Base-by-base conservation (phyloP, 64 coral and sea anemone genomes). In the Anthopleura sola region DNA sequence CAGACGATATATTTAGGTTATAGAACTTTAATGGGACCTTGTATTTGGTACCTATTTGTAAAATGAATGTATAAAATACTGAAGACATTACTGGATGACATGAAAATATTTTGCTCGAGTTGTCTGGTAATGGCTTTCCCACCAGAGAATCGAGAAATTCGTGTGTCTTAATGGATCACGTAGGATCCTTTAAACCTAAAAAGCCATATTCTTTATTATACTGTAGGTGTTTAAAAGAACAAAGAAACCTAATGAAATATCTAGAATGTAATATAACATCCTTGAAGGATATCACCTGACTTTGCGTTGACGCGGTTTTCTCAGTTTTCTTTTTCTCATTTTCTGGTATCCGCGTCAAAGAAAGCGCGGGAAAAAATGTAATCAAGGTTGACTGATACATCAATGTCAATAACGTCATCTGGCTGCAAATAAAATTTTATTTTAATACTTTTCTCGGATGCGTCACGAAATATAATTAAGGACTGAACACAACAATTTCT, bases 1-100 rank as follows among this genome's bases (percentile, higher is more conserved):
- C 66, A 34, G 66, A 71, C 13, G 28, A 71, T 71, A 71, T 71
- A 28, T 34, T 71, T 71, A 71, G 66, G 28, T 71, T 71, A 71
- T 71, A 29, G 66, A n/a, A 71, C 66, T 71, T 71, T 71, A 71
- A 71, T 71, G 66, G 15, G 20, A 62, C 28, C 66, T 6, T 69
- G 4, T 69, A 15, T 69, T 69, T 69, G n/a, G n/a, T 69, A 34
- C 28, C 11, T 69, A 69, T 69, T 33, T 69, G 66, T 33, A 69
- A 34, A 69, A 69, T 33, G 21, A 69, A 44, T 23, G 23, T n/a
- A 26, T 64, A 21, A 64, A 26, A 23, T 64, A 64, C 23, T 8
- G n/a, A 64, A 24, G 5, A n/a, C 16, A 56, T 44, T 26, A 26
- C 10, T 56, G 54, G n/a, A 23, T 64, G 60, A 64, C 60, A 64